Evolutionary conservation across 1,140 invertebrate species (phyloP), one percentile per base, ranked within the genome.

Genomic region (Chymomyza costata): DNA sequence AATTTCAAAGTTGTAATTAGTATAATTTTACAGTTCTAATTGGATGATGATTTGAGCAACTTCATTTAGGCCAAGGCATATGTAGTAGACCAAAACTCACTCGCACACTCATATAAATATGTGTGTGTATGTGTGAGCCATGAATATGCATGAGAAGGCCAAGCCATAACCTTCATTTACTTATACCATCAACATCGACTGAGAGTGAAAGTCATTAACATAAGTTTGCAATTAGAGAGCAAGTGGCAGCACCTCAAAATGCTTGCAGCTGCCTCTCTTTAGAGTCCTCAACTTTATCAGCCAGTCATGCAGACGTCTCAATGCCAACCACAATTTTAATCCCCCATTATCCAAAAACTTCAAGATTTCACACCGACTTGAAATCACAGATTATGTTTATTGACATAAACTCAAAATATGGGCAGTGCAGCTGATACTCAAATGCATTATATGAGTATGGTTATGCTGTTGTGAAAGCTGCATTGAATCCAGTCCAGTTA

Each of bases 1-100:
- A 80, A 80, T 80, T 80, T 70, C 73, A 80, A 80, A 80, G 73
- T 80, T 80, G 73, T 80, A 80, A 80, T 80, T 80, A 80, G 73
- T 80, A 80, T 80, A 80, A 80, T 80, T 80, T 80, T 80, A 78
- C 64, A 73, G 67, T 58, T 80, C 55, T 80, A 80, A 80, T 80
- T 80, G 73, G 67, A 78, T 80, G 73, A 71, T 78, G 71, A 80
- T 71, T 76, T 74, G 71, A 51, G 51, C 53, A 67, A 65, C 73
- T 71, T 67, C 73, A 59, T 78, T 67, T 56, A 48, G 73, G 52
- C 40, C 44, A n/a, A n/a, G n/a, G n/a, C n/a, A n/a, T n/a, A n/a
- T n/a, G n/a, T n/a, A n/a, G 59, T 15, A n/a, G 28, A 39, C 7
- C 17, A 25, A 25, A 3, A 8, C 21, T 25, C 8, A 8, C 21